phyloP scores from a whole-genome alignment of 2,113 vertebrate genomes.

The Coryphaenoides rupestris region DNA sequence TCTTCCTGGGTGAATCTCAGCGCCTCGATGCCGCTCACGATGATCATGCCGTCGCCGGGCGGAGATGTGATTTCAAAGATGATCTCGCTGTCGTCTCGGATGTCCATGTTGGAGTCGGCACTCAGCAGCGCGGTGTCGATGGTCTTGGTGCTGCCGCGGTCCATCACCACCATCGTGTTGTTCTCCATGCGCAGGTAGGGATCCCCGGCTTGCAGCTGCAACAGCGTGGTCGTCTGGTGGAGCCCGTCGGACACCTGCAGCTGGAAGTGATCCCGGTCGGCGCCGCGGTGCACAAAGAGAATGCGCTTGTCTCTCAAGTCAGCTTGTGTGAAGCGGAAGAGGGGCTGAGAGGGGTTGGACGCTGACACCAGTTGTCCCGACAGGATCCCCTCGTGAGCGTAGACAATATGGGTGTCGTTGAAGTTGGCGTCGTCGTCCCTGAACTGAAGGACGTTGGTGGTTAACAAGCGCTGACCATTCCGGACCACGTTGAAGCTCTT shows the following conservation, averaged over 20 bases:
- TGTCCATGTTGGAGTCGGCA: slow-evolving; percentile 90
- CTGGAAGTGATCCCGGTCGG: slow-evolving; percentile 86
- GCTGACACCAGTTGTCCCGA: slow-evolving; percentile 87
- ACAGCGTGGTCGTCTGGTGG: slow-evolving; percentile 82
- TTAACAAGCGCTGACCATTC: slow-evolving; percentile 83
- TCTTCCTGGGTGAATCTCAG: slow-evolving; percentile 84
- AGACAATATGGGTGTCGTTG: slow-evolving; percentile 83
- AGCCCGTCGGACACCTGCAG: slow-evolving; percentile 91
- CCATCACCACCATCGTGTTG: slow-evolving; percentile 80
- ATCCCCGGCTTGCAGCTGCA: slow-evolving; percentile 88
- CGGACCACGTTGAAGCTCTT: slow-evolving; percentile 83
- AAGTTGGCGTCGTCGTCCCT: slow-evolving; percentile 83
- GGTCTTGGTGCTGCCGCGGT: slow-evolving; percentile 78
- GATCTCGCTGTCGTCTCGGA: slow-evolving; percentile 82
- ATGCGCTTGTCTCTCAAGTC: slow-evolving; percentile 84
- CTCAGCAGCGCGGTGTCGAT: slow-evolving; percentile 78
- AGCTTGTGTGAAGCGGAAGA: slow-evolving; percentile 94
- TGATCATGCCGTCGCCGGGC: slow-evolving; percentile 81
- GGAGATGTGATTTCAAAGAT: slow-evolving; percentile 73
- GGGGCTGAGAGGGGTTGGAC: slow-evolving; percentile 73
- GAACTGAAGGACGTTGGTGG: slow-evolving; percentile 87
- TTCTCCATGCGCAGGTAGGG: slow-evolving; percentile 82
- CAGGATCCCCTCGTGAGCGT: slow-evolving; percentile 86
- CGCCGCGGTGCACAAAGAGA: slow-evolving; percentile 90
- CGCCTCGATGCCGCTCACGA: slow-evolving; percentile 78